Percentiles rank a stretch among this genome's conserved stretches.
Evolutionary conservation across 2,888 invertebrate genomes (phyloP).

Genomic region (Euplagia quadripunctaria): DNA sequence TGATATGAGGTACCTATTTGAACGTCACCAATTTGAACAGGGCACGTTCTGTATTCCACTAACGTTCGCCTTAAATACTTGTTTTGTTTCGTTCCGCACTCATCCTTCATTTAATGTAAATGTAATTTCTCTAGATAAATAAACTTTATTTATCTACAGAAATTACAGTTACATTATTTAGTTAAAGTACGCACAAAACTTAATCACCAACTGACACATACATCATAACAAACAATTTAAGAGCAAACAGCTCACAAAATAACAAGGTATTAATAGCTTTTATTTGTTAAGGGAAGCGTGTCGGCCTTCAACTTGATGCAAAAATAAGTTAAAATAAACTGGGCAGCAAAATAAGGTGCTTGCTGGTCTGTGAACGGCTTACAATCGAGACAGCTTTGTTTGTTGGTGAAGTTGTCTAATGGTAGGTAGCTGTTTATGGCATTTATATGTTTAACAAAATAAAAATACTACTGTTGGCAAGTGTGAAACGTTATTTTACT

Average conservation of each 20-base stretch:
- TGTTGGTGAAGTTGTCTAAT: conserved; percentile 51
- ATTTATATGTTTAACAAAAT: not conserved
- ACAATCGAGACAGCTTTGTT: conserved; percentile 72
- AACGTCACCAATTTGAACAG: too few species aligned
- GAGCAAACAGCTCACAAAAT: not conserved
- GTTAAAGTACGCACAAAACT: not conserved
- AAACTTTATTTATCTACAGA: too few species aligned
- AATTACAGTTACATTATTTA: too few species aligned
- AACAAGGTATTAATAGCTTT: conserved; percentile 23
- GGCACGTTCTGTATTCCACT: too few species aligned
- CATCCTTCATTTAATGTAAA: too few species aligned
- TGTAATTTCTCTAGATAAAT: too few species aligned
- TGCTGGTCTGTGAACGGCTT: conserved; percentile 64
- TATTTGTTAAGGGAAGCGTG: conserved; percentile 44
- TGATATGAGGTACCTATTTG: too few species aligned
- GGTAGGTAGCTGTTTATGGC: conserved; percentile 52
- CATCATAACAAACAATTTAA: not conserved
- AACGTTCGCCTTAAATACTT: too few species aligned
- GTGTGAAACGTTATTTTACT: too few species aligned
- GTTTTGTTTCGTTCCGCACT: too few species aligned
- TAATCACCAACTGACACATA: not conserved
- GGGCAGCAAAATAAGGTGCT: conserved; percentile 67
- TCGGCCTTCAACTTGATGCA: conserved; percentile 54
- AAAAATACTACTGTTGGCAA: too few species aligned
- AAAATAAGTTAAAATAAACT: conserved; percentile 49